Base-by-base conservation (phyloP, 1,140 invertebrate species). In the Drosophila micromelanica region DNA sequence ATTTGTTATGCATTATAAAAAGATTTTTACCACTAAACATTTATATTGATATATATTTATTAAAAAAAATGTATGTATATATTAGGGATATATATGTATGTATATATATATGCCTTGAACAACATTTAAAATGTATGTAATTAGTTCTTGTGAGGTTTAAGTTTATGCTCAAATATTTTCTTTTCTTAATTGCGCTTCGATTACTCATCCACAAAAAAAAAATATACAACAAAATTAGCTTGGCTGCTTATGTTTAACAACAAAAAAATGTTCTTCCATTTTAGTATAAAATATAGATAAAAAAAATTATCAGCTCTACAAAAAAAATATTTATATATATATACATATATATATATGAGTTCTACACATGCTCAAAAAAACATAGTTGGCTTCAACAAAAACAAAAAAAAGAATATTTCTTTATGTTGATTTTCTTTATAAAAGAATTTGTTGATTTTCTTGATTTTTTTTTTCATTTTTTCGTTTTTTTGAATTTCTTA, bases 91-190 rank as follows among this genome's bases (percentile, higher is more conserved):
- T 64, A 43, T 80, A 65, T 61, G 32, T 64, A 32, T 80, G 62
- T 49, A 43, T 67, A 20, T 68, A 64, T 65, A 72, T 71, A 64
- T 57, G 51, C 49, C 61, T 76, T 78, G 78, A 86, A 86, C 81
- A 87, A 86, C 81, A 86, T 86, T 86, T 86, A 54, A 70, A 86
- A 86, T 86, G 82, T 87, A 73, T 81, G 78, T 65, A 67, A 80
- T 74, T 77, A 77, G 56, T 70, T 84, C 59, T 37, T 23, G 67
- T 78, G 82, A 87, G 75, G 77, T 86, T 60, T 67, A 56, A 46
- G 52, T 78, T 64, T 75, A 30, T 55, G 6, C 13, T 42, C 37
- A 59, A 37, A 59, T 46, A 23, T 46, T 13, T 42, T 42, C 64
- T 78, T 45, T 42, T 12, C 35, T 37, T 81, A 76, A 78, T 78